Conservation (phyloP, 2,113 vertebrate genomes). For the Rhinoptilus africanus region DNA sequence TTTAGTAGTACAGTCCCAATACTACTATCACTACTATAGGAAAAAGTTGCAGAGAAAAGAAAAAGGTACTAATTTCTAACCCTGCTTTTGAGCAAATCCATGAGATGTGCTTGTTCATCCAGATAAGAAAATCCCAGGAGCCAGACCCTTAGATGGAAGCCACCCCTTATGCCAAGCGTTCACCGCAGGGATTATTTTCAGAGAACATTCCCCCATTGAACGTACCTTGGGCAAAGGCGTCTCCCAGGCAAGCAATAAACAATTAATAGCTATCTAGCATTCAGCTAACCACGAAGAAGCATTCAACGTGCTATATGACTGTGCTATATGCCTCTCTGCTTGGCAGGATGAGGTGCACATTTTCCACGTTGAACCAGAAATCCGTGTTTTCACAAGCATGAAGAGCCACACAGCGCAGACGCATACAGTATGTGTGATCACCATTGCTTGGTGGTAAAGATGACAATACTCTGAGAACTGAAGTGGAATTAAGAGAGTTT, state of each 20-base stretch:
- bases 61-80: neutral
- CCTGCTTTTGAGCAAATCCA: neutral
- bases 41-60: neutral
- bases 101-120: neutral
- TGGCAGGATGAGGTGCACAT: accelerated
- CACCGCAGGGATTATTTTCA: neutral
- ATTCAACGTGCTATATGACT: accelerated
- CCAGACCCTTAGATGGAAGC: neutral
- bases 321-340: neutral
- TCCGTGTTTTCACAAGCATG: neutral
- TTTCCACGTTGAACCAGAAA: neutral
- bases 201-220: neutral
- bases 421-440: accelerated
- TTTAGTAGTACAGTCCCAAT: neutral
- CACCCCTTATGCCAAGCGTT: neutral
- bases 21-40: neutral
- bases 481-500: neutral
- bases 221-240: neutral
- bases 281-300: neutral
- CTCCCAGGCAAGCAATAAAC: neutral
- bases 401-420: neutral
- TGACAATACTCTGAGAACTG: neutral
- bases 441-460: neutral
- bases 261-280: neutral
- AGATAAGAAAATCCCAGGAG: neutral